Base-by-base conservation (phyloP, 2,797 vertebrate species). In the Pelochelys cantorii region DNA sequence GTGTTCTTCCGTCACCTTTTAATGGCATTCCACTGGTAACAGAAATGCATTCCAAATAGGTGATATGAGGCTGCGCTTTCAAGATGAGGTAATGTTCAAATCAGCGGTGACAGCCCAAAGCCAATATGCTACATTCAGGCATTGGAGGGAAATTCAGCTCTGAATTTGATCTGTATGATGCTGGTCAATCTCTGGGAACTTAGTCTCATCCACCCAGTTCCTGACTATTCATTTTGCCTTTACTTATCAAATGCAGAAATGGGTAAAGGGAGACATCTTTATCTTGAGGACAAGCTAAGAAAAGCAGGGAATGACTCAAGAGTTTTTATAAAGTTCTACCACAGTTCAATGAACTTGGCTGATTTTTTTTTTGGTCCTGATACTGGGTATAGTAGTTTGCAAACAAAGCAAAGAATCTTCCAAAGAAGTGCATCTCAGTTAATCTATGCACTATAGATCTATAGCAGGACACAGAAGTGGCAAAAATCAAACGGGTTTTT, bases 401-500 rank as follows among this genome's bases (percentile, higher is more conserved):
- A 91, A 95, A 87, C 22, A 96, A 96, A 93, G 4, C 29, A 83
- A 90, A 95, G 52, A 68, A 89, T 62, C 77, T 87, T 59, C 57
- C 5, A 23, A 85, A 93, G 57, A 88, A 81, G 17, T 79, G 7
- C 81, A 84, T 79, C 0, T 29, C 68, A 94, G 80, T 96, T 95
- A 94, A 95, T 83, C 71, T 91, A 14, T 89, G 65, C 37, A 34
- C 5, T 84, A 84, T 86, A 42, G 85, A 89, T 95, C 89, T 93
- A 92, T 89, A 81, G 71, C 22, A 80, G 22, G 91, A 95, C 83
- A 87, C 13, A 27, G 88, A 81, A 88, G 94, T 88, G 82, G 5
- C 9, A 89, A 92, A 71, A 94, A 94, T 94, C 85, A 92, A 81
- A 90, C 90, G 77, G 79, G 2, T 84, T 91, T 96, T 84, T 82